Evolutionary conservation across 2,797 vertebrate species (phyloP).

Genomic region (Rhinogobio ventralis): DNA sequence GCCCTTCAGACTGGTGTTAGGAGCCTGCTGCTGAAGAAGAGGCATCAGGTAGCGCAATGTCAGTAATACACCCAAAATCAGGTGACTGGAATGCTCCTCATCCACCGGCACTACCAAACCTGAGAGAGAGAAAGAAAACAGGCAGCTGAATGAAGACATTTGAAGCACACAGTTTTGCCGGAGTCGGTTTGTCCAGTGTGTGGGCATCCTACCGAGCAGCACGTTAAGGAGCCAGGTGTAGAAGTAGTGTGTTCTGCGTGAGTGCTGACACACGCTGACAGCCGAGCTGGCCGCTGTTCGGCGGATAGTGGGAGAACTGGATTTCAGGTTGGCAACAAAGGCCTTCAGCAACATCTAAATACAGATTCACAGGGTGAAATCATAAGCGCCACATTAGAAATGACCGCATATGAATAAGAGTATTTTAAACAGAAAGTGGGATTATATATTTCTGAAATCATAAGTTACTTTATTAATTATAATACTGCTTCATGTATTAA

Average conservation of each 20-base stretch:
- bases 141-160: not conserved
- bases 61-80: slow-evolving; percentile 92
- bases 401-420: no score
- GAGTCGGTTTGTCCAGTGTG: not conserved
- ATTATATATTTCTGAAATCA: not conserved
- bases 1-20: slow-evolving; percentile 93
- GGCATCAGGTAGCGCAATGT: slow-evolving; percentile 94
- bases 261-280: slow-evolving; percentile 93
- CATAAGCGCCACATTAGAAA: not conserved
- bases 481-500: not conserved
- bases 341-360: slow-evolving; percentile 90
- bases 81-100: slow-evolving; percentile 86
- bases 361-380: not conserved
- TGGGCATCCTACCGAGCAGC: slow-evolving; percentile 84
- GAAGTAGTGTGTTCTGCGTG: slow-evolving; percentile 90
- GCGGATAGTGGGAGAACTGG: slow-evolving; percentile 91
- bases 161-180: not conserved
- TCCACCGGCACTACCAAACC: slow-evolving; percentile 90
- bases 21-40: slow-evolving; percentile 93
- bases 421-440: not conserved
- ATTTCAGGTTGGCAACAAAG: slow-evolving; percentile 93
- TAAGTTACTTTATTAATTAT: not conserved
- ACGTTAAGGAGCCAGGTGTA: slow-evolving; percentile 97
- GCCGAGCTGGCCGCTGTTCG: slow-evolving; percentile 91
- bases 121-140: slow-evolving; percentile 60